phyloP scores from a whole-genome alignment of 1,140 invertebrate species.

The Drosophila tsacasi region DNA sequence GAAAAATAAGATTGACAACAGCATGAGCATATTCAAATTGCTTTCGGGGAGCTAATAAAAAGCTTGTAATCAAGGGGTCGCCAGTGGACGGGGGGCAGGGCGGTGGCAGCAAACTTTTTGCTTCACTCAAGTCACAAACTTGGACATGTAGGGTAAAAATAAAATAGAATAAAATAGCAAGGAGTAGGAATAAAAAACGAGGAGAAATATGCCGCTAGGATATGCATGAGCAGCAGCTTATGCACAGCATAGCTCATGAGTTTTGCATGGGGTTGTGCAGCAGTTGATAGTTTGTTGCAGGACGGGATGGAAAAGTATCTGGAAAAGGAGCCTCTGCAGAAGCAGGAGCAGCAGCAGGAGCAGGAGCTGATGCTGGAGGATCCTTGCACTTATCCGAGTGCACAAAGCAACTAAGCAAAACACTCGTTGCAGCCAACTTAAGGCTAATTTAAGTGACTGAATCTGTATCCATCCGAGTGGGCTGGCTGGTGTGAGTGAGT shows the following conservation, averaged over 20 bases:
- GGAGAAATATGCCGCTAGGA: constrained; percentile 70
- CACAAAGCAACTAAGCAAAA: constrained; percentile 79
- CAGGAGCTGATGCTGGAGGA: constrained; percentile 9
- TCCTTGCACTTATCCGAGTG: constrained; percentile 65
- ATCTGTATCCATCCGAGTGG: constrained; percentile 40
- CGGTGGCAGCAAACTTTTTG: constrained; percentile 49
- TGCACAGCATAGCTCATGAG: constrained; percentile 48
- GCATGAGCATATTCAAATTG: constrained; percentile 77
- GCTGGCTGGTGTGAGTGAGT: constrained; percentile 9
- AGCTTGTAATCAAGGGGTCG: constrained; percentile 74
- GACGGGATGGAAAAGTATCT: constrained; percentile 30
- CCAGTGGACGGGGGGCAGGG: constrained; percentile 1
- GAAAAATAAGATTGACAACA: constrained; percentile 60
- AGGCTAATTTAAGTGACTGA: constrained; percentile 77
- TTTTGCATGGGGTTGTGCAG: constrained; percentile 54
- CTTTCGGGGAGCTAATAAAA: constrained; percentile 80
- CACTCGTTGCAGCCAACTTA: constrained; percentile 75
- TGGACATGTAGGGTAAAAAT: constrained; percentile 56
- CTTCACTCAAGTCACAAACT: constrained; percentile 67
- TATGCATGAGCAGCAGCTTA: constrained; percentile 72
- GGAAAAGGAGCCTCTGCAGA: constrained; percentile 1
- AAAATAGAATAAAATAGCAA: constrained; percentile 26
- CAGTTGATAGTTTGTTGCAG: constrained; percentile 56
- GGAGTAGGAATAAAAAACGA: constrained; percentile 26
- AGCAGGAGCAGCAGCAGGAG: neutral